These are phyloP conservation scores for Ormyrus labotus DNA, from an alignment of 2,888 invertebrate species.

Conservation along the genomic window DNA sequence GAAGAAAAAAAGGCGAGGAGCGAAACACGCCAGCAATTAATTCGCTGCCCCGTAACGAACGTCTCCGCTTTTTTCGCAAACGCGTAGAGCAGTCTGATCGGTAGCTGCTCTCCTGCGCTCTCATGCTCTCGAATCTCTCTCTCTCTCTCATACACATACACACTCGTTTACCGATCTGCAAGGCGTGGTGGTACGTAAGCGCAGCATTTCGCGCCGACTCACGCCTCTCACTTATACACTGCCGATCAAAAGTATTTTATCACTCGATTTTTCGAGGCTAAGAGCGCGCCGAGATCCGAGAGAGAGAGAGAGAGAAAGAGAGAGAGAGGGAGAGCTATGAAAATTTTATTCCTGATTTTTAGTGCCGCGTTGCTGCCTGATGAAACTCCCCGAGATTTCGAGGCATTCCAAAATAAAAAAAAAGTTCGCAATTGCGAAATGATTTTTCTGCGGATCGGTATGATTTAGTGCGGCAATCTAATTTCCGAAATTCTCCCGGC, in stretches of 20 bases:
- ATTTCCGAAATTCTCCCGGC: too few species aligned
- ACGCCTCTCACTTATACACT: slow-evolving; percentile 50
- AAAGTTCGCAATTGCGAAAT: too few species aligned
- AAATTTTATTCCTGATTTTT: too few species aligned
- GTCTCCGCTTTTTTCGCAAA: background rate
- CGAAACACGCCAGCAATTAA: background rate
- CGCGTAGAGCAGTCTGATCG: slow-evolving; percentile 1
- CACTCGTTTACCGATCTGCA: background rate
- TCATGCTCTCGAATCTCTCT: slow-evolving; percentile 24
- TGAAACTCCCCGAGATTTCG: too few species aligned
- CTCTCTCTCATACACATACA: background rate
- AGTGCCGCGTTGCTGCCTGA: too few species aligned
- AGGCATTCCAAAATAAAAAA: too few species aligned
- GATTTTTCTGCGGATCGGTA: too few species aligned
- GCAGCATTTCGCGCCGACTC: slow-evolving; percentile 19
- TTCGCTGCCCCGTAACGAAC: background rate
- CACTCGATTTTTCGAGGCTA: background rate
- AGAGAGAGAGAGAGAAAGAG: too few species aligned
- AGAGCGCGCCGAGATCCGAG: too few species aligned
- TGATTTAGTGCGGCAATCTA: too few species aligned
- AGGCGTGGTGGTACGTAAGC: slow-evolving; percentile 5
- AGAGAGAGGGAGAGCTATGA: too few species aligned
- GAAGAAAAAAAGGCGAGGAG: too few species aligned
- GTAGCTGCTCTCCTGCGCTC: slow-evolving; percentile 8
- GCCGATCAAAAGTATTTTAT: slow-evolving; percentile 37